Evolutionary conservation across 2,888 invertebrate species (phyloP), one percentile per base, ranked within the genome.

Genomic region (Gnatocerus cornutus): DNA sequence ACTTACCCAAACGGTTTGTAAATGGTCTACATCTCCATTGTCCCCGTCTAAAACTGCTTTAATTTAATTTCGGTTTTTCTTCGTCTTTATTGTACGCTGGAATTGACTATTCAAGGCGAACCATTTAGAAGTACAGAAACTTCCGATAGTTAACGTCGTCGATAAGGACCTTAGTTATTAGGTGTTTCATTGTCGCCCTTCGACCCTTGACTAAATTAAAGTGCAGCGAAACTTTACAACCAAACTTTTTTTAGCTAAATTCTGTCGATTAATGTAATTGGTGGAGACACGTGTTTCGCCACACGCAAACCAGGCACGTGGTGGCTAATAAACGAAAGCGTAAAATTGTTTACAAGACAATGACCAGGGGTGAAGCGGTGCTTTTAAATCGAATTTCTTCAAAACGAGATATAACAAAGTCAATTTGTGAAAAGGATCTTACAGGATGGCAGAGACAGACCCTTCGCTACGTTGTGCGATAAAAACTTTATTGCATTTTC

Each of bases 351-450:
- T 55, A 55, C 55, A 37, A 37, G 41, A 55, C 39, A 21, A 55
- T 55, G 55, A 39, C 27, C 21, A 29, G n/a, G 14, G 30, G 55
- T 43, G 39, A 9, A 16, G 55, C 13, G 21, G 6, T 41, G 12
- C 33, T 27, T 48, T 62, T 50, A 62, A 50, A 62, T 50, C 62
- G 62, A 50, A 50, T 50, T 45, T 14, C 16, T 62, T 10, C 50
- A 30, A 45, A 59, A 59, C 45, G 59, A 45, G 45, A 59, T 59
- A 45, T 59, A 53, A 62, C 33, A 63, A 63, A 63, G 63, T 63
- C 63, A 63, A 63, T 63, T 63, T 63, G 53, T 63, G 53, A 63
- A 63, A 61, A 63, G 53, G 52, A 63, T 52, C 63, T 41, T 46
- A 9, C 30, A 41, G 43, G 53, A 62, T 30, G 46, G 14, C 9